Evolutionary conservation across 2,113 vertebrate genomes (phyloP).

Genomic region (Melanerpes aurifrons): DNA sequence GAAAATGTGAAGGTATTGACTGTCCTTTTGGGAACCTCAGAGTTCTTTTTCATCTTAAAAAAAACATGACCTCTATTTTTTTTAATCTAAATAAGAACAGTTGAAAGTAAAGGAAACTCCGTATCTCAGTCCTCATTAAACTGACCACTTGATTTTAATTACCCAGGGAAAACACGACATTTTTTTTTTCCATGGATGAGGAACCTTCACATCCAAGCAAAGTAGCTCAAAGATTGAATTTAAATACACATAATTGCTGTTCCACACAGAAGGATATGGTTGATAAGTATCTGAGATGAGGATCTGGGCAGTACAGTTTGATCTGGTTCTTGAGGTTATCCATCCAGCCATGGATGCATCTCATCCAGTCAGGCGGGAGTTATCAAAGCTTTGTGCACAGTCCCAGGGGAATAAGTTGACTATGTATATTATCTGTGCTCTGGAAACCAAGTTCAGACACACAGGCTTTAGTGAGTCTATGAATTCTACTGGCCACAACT

Average conservation of each 20-base stretch:
- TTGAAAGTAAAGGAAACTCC: neutral
- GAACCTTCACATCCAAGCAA: neutral
- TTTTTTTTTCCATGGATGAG: constrained; percentile 27
- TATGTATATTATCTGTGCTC: neutral
- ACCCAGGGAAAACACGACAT: neutral
- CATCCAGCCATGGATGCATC: neutral
- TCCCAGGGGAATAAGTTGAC: neutral
- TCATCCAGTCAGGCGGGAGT: neutral
- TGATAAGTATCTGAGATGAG: neutral
- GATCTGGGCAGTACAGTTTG: neutral
- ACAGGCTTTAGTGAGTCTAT: constrained; percentile 25
- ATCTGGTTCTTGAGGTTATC: constrained; percentile 11
- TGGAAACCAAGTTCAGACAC: neutral
- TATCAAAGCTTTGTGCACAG: neutral
- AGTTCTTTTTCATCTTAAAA: neutral
- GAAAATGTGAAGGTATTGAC: neutral
- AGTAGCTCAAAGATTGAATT: neutral
- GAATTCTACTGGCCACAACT: neutral
- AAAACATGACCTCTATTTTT: neutral
- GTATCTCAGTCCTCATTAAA: neutral
- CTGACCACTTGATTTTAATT: constrained; percentile 47
- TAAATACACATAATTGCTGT: neutral
- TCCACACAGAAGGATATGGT: neutral
- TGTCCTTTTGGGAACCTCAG: neutral
- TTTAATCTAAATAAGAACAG: neutral